Evolutionary conservation across 2,797 vertebrate species (phyloP).

Genomic region (Bufotes viridis): DNA sequence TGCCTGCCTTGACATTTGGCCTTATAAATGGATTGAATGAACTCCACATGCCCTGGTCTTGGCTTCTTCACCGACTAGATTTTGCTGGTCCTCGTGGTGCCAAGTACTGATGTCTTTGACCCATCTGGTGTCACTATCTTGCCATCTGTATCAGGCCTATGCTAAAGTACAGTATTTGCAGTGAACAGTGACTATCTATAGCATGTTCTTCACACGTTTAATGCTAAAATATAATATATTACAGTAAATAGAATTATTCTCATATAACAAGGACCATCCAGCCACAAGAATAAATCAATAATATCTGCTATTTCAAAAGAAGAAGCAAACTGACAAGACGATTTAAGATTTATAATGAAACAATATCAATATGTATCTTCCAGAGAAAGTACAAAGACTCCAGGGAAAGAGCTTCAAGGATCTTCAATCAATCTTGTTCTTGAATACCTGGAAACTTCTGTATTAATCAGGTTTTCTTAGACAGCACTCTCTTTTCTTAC

Average conservation of each 20-base stretch:
- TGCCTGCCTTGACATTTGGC: no score
- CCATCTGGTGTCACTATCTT: neutral
- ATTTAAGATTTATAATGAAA: constrained; percentile 23
- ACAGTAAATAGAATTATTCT: neutral
- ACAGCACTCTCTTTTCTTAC: neutral
- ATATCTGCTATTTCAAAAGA: constrained; percentile 20
- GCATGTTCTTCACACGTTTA: neutral
- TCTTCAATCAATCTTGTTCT: constrained; percentile 34
- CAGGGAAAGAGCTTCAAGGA: constrained; percentile 15
- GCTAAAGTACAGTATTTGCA: neutral
- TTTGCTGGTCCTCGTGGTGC: no score
- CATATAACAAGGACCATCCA: neutral
- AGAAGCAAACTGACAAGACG: neutral
- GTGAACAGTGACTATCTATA: neutral
- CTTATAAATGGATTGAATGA: no score
- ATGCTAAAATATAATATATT: neutral
- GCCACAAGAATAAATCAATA: constrained; percentile 20
- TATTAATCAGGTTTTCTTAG: neutral
- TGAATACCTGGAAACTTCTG: neutral
- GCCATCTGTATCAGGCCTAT: neutral
- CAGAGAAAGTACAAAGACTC: constrained; percentile 17
- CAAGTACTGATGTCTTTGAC: no score
- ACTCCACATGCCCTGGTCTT: no score
- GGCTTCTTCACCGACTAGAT: no score
- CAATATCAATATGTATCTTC: constrained; percentile 32